Percentiles rank a stretch among this genome's conserved stretches.
These are phyloP conservation scores for Rhopilema esculentum DNA, from an alignment of 30 jellyfish, hydroid and myxozoan species.

Conservation along the genomic window DNA sequence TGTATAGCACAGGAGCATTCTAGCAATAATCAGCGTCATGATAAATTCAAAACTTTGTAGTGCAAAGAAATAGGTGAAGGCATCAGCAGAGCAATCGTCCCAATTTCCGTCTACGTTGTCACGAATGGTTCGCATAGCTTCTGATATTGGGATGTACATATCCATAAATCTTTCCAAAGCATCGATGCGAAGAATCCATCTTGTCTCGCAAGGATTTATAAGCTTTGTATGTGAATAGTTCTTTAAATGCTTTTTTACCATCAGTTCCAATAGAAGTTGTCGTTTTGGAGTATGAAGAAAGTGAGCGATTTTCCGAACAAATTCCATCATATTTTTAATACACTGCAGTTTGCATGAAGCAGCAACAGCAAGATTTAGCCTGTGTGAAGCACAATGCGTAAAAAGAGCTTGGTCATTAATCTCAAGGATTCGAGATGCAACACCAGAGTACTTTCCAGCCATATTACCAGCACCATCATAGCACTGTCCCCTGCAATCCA, in stretches of 20 bases:
- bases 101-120: slow-evolving; percentile 2
- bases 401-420: slow-evolving; percentile 3
- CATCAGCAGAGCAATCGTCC: slow-evolving; percentile 6
- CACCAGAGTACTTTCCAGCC: slow-evolving; percentile 38
- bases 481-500: slow-evolving; percentile 66
- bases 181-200: slow-evolving; percentile 19
- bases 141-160: neutral
- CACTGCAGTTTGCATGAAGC: slow-evolving; percentile 2
- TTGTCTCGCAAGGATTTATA: neutral
- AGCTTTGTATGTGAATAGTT: slow-evolving; percentile 8
- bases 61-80: neutral
- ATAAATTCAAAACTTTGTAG: slow-evolving; percentile 2
- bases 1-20: neutral
- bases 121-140: slow-evolving; percentile 10
- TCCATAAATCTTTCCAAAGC: slow-evolving; percentile 3
- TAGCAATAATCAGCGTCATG: neutral
- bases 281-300: neutral
- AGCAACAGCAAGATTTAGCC: slow-evolving; percentile 15
- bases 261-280: neutral
- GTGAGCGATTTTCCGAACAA: neutral
- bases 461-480: slow-evolving; percentile 41
- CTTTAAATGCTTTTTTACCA: neutral
- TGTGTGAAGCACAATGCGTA: slow-evolving; percentile 13
- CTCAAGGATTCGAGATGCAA: slow-evolving; percentile 19
- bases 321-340: neutral